Evolutionary conservation across 1,140 invertebrate species (phyloP).

Genomic region (Sinella curviseta): DNA sequence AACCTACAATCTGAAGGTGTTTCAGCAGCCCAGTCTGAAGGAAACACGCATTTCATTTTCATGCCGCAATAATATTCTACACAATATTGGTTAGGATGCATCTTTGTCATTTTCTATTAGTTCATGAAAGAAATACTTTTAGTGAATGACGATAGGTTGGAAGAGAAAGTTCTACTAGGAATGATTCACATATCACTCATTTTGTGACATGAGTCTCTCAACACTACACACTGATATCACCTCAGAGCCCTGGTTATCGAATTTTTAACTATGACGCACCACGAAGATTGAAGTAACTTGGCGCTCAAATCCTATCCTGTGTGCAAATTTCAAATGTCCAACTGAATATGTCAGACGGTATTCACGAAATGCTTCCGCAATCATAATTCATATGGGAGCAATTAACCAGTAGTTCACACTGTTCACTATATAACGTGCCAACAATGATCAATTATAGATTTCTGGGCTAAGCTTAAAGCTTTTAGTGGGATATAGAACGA

Average conservation of each 20-base stretch:
- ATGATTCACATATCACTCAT: neutral
- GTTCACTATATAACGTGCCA: neutral
- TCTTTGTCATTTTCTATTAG: neutral
- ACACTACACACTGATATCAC: conserved; percentile 11
- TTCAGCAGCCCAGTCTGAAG: conserved; percentile 34
- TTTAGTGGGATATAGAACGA: neutral
- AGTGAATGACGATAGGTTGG: neutral
- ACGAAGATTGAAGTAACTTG: conserved; percentile 6
- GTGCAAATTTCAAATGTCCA: neutral
- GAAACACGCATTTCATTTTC: conserved; percentile 41
- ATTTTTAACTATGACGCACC: neutral
- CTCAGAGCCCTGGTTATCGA: neutral
- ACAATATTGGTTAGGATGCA: neutral
- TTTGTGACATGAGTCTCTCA: neutral
- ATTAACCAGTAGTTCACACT: neutral
- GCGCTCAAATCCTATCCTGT: conserved; percentile 12
- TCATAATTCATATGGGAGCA: neutral
- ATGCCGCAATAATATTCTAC: neutral
- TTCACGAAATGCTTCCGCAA: neutral
- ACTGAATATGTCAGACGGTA: neutral
- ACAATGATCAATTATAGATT: neutral
- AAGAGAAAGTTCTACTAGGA: conserved; percentile 5
- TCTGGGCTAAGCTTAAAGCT: conserved; percentile 6
- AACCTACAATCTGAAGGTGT: conserved; percentile 40
- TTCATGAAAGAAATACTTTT: conserved; percentile 13